These are phyloP conservation scores for Epiblema foenella DNA, from an alignment of 2,888 invertebrate species.

Conservation along the genomic window DNA sequence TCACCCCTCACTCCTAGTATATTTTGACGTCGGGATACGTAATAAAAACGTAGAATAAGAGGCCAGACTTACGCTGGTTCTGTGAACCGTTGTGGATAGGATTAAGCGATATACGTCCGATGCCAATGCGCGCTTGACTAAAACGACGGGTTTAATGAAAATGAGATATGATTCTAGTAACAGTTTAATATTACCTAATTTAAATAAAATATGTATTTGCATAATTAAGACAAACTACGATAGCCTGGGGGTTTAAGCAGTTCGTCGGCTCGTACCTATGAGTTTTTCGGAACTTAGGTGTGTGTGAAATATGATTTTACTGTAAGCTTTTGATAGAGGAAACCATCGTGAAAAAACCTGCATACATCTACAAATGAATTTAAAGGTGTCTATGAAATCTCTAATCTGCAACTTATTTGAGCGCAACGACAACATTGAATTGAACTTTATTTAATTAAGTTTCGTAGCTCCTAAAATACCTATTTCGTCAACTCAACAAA, in stretches of 20 bases:
- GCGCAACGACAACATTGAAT: too few species aligned
- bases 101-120: conserved; percentile 12
- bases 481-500: conserved; percentile 12
- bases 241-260: too few species aligned
- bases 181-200: background rate
- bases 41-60: background rate
- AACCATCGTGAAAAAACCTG: too few species aligned
- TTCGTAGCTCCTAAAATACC: background rate
- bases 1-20: background rate
- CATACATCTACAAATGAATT: too few species aligned
- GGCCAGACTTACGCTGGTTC: background rate
- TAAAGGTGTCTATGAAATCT: too few species aligned
- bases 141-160: background rate
- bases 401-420: too few species aligned
- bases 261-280: too few species aligned
- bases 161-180: background rate
- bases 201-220: background rate
- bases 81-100: background rate
- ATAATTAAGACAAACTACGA: too few species aligned
- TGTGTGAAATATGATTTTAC: too few species aligned
- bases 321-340: too few species aligned
- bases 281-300: too few species aligned
- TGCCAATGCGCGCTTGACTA: conserved; percentile 19
- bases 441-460: background rate
- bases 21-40: background rate